These are phyloP conservation scores for Petrophora chlorosata DNA, from an alignment of 2,888 invertebrate genomes.

Conservation along the genomic window DNA sequence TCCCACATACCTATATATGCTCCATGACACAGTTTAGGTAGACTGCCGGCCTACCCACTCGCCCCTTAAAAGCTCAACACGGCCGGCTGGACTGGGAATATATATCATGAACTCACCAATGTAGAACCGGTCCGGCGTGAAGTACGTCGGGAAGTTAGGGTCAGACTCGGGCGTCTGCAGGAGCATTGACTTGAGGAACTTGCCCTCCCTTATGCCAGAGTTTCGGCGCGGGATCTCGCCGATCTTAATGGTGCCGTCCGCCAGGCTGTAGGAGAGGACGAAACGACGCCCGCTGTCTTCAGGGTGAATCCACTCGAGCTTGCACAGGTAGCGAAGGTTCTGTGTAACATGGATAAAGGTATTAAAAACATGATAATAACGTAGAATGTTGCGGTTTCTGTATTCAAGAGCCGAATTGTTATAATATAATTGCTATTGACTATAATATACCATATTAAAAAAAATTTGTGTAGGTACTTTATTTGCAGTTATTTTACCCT, in stretches of 20 bases:
- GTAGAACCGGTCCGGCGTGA: constrained; percentile 90
- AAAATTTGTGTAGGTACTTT: too few relatives aligned
- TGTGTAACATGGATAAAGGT: constrained; percentile 36
- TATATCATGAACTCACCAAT: constrained; percentile 83
- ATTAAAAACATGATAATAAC: too few relatives aligned
- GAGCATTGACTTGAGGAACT: constrained; percentile 87
- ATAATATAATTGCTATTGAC: too few relatives aligned
- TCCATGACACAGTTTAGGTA: too few relatives aligned
- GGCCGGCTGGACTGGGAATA: too few relatives aligned
- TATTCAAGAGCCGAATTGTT: too few relatives aligned
- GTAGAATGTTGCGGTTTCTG: too few relatives aligned
- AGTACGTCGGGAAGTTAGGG: constrained; percentile 89
- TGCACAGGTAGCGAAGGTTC: constrained; percentile 89
- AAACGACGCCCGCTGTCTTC: constrained; percentile 91
- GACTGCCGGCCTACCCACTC: too few relatives aligned
- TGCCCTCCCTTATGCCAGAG: constrained; percentile 90
- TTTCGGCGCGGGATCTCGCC: constrained; percentile 88
- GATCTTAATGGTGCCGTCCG: constrained; percentile 89
- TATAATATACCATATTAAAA: too few relatives aligned
- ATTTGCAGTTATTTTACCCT: too few relatives aligned
- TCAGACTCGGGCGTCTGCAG: constrained; percentile 88
- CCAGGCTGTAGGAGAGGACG: constrained; percentile 89
- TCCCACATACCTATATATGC: too few relatives aligned
- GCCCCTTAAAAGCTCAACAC: too few relatives aligned
- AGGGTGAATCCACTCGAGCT: constrained; percentile 90